phyloP scores from a whole-genome alignment of 2,888 invertebrate species.

The Dusona sp. region DNA sequence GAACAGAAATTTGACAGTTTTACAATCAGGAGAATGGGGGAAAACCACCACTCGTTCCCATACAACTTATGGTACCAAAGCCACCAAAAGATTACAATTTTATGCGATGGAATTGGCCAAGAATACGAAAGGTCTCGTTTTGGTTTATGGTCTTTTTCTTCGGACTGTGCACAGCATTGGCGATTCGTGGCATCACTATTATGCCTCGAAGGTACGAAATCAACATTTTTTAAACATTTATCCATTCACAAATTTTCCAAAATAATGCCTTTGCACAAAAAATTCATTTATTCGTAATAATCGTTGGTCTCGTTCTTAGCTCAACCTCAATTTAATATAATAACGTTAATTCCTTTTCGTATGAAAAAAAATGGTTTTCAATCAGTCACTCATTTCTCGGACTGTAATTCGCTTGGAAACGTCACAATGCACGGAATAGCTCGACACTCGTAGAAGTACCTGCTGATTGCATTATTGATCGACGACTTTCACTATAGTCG shows the following conservation, averaged over 20 bases:
- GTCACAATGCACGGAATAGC: background rate
- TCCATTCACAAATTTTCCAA: background rate
- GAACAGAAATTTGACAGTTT: conserved; percentile 78
- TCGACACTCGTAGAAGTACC: conserved; percentile 6
- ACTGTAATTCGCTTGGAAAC: background rate
- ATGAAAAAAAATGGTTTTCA: background rate
- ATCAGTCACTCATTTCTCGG: background rate
- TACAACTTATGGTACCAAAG: conserved; percentile 83
- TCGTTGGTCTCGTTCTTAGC: background rate
- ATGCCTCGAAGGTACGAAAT: conserved; percentile 87
- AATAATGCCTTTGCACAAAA: no score
- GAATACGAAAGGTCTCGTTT: conserved; percentile 90
- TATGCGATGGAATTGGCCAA: conserved; percentile 92
- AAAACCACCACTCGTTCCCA: conserved; percentile 83
- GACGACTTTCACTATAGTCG: conserved; percentile 18
- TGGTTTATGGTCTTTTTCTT: conserved; percentile 91
- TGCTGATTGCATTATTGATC: conserved; percentile 44
- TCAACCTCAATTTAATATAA: background rate
- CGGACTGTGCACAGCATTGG: conserved; percentile 90
- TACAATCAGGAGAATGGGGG: conserved; percentile 85
- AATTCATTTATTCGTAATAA: background rate
- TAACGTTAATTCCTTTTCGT: background rate
- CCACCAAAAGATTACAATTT: conserved; percentile 86
- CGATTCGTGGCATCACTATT: conserved; percentile 90
- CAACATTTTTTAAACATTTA: conserved; percentile 80